Conservation (phyloP, 2,888 invertebrate genomes). For the Xylota sylvarum region DNA sequence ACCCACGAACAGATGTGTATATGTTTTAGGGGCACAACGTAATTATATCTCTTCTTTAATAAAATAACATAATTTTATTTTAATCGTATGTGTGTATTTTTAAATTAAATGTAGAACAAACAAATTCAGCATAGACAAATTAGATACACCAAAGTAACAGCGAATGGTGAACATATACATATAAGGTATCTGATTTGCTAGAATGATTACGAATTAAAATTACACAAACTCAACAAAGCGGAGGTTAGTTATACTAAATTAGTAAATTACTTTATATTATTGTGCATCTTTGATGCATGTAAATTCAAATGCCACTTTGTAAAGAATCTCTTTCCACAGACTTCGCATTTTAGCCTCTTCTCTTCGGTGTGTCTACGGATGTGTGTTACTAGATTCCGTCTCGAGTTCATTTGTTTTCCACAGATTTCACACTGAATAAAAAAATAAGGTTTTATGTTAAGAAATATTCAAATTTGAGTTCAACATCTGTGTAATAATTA, state of each 20-base stretch:
- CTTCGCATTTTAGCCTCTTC: conserved; percentile 68
- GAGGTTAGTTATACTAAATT: not conserved
- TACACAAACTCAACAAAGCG: not conserved
- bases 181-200: not conserved
- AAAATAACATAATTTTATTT: no score
- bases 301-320: conserved; percentile 72
- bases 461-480: not conserved
- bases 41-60: no score
- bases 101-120: no score
- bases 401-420: conserved; percentile 72
- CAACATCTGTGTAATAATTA: not conserved
- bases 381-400: conserved; percentile 68
- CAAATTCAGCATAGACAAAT: no score
- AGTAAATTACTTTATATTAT: conserved; percentile 55
- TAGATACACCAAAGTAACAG: no score
- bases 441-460: not conserved
- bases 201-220: not conserved
- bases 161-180: no score
- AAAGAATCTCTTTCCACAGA: conserved; percentile 67
- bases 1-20: no score
- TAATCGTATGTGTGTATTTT: no score
- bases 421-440: conserved; percentile 63
- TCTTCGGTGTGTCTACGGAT: conserved; percentile 68
- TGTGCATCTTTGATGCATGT: conserved; percentile 70
- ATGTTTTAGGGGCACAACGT: no score